Base-by-base conservation (phyloP, 2,888 invertebrate genomes). In the Acleris emargana region DNA sequence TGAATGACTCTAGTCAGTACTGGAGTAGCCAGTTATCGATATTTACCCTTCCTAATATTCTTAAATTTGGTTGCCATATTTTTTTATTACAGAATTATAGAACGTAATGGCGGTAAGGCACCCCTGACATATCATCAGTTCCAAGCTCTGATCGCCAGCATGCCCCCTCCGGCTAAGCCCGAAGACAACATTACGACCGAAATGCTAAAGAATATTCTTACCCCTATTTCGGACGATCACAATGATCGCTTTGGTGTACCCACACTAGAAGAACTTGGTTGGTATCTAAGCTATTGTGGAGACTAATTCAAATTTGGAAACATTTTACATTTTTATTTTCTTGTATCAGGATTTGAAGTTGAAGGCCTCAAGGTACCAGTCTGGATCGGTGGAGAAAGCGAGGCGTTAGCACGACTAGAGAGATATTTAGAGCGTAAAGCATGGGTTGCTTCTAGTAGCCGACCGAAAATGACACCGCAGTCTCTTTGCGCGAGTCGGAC, bases 121-220 rank as follows among this genome's bases (percentile, higher is more conserved):
- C 97, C 97, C 0, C 87, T 97, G 62, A 98, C 97, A 0, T 97
- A 97, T 83, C 96, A 97, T 79, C 96, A 97, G 82, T 98, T 97
- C 88, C 96, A 97, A 89, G 95, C 95, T 20, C 91, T 97, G 68
- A 94, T 97, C 17, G 95, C 96, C 6, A 93, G 94, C 64, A 95
- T 97, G 95, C 96, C 95, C 5, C 93, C 95, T 18, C 97, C 97
- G 13, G 94, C 95, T 43, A 84, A 89, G 52, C 95, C 97, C 0
- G 94, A 94, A 71, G 81, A 93, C 0, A 77, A 94, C 0, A 93
- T 96, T 28, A 92, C 93, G 0, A 71, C 86, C 2, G 87, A 93
- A 22, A 88, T 86, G 57, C 87, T 97, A 1, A 93, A 93, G 17
- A 93, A 94, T 1, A 94, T 95, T 18, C 88, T 88, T 68, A 97